Conservation (phyloP, 2,797 vertebrate species). For the Erethizon dorsatum region DNA sequence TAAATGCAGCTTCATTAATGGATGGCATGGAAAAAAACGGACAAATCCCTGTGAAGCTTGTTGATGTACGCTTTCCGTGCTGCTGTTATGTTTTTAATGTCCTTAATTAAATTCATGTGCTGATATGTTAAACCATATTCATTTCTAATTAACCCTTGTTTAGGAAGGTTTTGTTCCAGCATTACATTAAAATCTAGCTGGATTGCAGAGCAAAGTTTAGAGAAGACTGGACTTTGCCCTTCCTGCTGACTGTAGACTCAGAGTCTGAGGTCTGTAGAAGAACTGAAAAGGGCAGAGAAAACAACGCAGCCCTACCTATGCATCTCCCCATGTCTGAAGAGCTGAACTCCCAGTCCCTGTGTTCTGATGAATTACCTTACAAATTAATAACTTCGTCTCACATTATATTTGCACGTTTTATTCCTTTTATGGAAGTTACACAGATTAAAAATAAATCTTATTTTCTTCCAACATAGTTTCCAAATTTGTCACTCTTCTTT, state of each 20-base stretch:
- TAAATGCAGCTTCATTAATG: constrained; percentile 46
- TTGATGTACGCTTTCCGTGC: constrained; percentile 45
- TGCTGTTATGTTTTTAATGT: background rate
- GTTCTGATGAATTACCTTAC: constrained; percentile 71
- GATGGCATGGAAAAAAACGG: background rate
- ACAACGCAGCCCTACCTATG: background rate
- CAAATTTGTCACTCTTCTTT: constrained; percentile 76
- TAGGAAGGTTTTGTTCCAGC: background rate
- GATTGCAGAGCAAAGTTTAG: background rate
- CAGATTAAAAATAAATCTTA: constrained; percentile 78
- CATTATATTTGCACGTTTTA: constrained; percentile 65
- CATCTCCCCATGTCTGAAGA: background rate
- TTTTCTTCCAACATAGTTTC: constrained; percentile 75
- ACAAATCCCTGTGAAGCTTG: constrained; percentile 2
- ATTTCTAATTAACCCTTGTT: constrained; percentile 43
- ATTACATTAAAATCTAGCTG: constrained; percentile 39
- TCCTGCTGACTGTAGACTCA: constrained; percentile 10
- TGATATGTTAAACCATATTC: constrained; percentile 46
- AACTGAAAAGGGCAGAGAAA: constrained; percentile 47
- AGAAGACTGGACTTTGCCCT: background rate
- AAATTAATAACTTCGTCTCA: constrained; percentile 73
- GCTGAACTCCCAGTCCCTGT: background rate
- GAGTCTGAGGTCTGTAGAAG: constrained; percentile 4
- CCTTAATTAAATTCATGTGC: constrained; percentile 65
- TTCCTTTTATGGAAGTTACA: constrained; percentile 72